Evolutionary conservation across 2,113 vertebrate species (phyloP).

Genomic region (Pseudorhombus dupliciocellatus): DNA sequence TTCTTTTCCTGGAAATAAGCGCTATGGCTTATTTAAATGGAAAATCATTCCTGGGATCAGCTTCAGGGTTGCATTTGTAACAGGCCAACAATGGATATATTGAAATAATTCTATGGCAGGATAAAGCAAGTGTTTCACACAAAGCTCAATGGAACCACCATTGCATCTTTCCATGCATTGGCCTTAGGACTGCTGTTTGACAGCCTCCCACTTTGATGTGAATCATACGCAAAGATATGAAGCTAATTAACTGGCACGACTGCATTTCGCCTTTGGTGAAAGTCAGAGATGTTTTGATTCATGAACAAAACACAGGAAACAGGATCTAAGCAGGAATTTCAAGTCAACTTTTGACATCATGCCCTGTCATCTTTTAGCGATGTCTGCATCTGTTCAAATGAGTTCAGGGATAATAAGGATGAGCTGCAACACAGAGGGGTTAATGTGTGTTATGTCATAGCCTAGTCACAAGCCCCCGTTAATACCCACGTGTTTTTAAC

Average conservation of each 20-base stretch:
- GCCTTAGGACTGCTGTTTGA: background rate
- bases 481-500: slow-evolving; percentile 19
- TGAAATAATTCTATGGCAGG: slow-evolving; percentile 39
- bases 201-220: background rate
- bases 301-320: background rate
- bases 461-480: slow-evolving; percentile 25
- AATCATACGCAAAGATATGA: slow-evolving; percentile 9
- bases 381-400: slow-evolving; percentile 3
- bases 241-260: background rate
- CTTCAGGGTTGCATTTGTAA: slow-evolving; percentile 27
- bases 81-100: slow-evolving; percentile 40
- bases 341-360: background rate
- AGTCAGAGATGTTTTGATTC: slow-evolving; percentile 14
- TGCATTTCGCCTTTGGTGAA: background rate
- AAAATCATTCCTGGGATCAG: slow-evolving; percentile 54
- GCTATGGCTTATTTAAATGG: slow-evolving; percentile 27
- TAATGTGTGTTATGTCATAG: slow-evolving; percentile 37
- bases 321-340: slow-evolving; percentile 1
- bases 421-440: slow-evolving; percentile 45
- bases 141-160: background rate
- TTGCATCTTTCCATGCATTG: slow-evolving; percentile 25
- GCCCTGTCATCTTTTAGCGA: background rate
- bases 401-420: slow-evolving; percentile 39
- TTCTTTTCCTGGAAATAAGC: slow-evolving; percentile 41
- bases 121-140: slow-evolving; percentile 38